Base-by-base conservation (phyloP, 2,113 vertebrate species). In the Irena cyanogastra region DNA sequence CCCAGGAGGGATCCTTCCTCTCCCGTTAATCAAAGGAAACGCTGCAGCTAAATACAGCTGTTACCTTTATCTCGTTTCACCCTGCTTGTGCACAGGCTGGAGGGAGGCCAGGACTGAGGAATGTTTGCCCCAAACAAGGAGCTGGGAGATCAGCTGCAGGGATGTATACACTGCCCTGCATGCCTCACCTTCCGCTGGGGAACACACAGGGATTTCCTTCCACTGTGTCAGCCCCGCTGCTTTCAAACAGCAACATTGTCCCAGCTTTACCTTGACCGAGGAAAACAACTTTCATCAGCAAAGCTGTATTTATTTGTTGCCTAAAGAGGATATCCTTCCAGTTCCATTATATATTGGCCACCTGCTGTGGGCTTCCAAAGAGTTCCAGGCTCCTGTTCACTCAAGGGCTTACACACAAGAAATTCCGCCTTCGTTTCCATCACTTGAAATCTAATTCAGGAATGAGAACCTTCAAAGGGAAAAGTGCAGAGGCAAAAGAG, bases 281-380 rank as follows among this genome's bases (percentile, higher is more conserved):
- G 91, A 96, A 96, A 97, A 94, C 91, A 97, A 89, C 87, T 83
- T 71, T 79, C 83, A 95, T 94, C 95, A 95, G 92, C 86, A 94
- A 92, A 91, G 87, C 92, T 94, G 74, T 27, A 57, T 77, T 95
- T 96, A 68, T 71, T 66, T 74, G 49, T 44, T 91, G 86, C 93
- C 77, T 72, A 26, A 79, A 95, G 95, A 96, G 96, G 97, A 97
- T 97, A 96, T 97, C 97, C 97, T 96, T 95, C 94, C 93, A 96
- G 23, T 85, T 57, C 74, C 88, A 74, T 94, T 96, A 59, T 89
- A 87, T 7, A 92, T 70, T 56, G 88, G 89, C 90, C 94, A 97
- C 65, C 94, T 97, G 93, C 81, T 93, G 69, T 8, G 41, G 92
- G 42, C 28, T 50, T 57, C 1, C 4, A 64, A 57, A 75, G 69